Evolutionary conservation across 2,888 invertebrate genomes (phyloP).

Genomic region (Punctoribates punctum): DNA sequence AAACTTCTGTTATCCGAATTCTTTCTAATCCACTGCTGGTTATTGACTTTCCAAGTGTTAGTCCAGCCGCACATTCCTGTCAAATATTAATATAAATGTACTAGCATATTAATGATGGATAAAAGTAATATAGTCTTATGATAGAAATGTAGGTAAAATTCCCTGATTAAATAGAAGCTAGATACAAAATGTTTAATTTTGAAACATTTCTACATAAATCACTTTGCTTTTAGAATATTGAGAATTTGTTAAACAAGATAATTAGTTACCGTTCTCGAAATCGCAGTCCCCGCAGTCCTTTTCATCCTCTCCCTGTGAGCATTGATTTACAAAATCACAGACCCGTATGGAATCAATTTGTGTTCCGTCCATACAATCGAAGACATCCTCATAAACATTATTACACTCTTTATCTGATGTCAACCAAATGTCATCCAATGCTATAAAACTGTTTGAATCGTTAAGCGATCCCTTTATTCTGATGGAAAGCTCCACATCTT

Average conservation of each 20-base stretch:
- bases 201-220: too few relatives aligned
- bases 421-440: conserved; percentile 22
- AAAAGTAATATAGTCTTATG: too few relatives aligned
- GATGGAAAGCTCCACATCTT: not conserved
- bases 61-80: conserved; percentile 31
- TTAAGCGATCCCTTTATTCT: not conserved
- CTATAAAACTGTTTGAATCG: conserved; percentile 3
- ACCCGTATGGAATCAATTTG: not conserved
- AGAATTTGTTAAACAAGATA: too few relatives aligned
- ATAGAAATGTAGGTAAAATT: too few relatives aligned
- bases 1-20: not conserved
- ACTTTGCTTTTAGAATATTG: too few relatives aligned
- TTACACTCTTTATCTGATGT: not conserved
- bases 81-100: not conserved
- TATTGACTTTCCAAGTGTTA: not conserved
- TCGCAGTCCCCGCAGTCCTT: conserved; percentile 28
- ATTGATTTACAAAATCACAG: conserved; percentile 30
- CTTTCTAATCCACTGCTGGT: not conserved
- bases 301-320: not conserved
- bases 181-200: too few relatives aligned
- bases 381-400: not conserved
- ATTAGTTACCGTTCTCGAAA: conserved; percentile 34
- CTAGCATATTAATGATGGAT: not conserved
- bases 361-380: not conserved
- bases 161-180: too few relatives aligned